Evolutionary conservation across 2,888 invertebrate genomes (phyloP), one percentile per base, ranked within the genome.

Genomic region (Drosophila flavopinicola): DNA sequence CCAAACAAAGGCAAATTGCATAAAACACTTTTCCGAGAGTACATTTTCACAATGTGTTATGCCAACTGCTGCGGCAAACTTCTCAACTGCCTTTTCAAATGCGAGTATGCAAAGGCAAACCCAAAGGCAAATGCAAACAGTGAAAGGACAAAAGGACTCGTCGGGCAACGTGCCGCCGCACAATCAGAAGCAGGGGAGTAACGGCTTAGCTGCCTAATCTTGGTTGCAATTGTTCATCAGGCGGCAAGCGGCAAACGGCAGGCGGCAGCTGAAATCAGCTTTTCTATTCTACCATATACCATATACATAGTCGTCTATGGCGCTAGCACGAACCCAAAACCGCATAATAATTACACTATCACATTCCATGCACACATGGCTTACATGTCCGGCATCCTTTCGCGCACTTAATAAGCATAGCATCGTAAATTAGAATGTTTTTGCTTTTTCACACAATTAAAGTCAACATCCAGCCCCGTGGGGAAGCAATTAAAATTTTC

Each of bases 321-420:
- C 41, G 53, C 57, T 52, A 20, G 51, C 41, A 57, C 67, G 59
- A 63, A 74, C 60, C 60, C 64, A 68, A 78, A 73, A 83, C 85
- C 77, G 75, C 79, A 80, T 76, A 74, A 78, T 85, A 85, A 85
- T 85, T 85, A 85, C 88, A 84, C 85, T 87, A 85, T 88, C 85
- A 69, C 86, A 84, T 85, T 79, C 69, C 71, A 51, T 58, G 54
- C 65, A 51, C 54, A 35, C 54, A 37, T 15, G 53, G 61, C 82
- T 61, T 63, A 60, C 66, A 72, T 60, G 58, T 67, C 68, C 67
- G 74, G 78, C 72, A 79, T 79, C 78, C 77, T 77, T 80, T 52
- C 67, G 60, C 82, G 78, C 77, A 52, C 65, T 67, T 68, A 63
- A 67, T 69, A 67, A 67, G 67, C 70, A 63, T 54, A 60, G 61